Percentiles rank a stretch among this genome's conserved stretches.
Evolutionary conservation across 2,888 invertebrate species (phyloP).

Genomic region (Athalia circularis): DNA sequence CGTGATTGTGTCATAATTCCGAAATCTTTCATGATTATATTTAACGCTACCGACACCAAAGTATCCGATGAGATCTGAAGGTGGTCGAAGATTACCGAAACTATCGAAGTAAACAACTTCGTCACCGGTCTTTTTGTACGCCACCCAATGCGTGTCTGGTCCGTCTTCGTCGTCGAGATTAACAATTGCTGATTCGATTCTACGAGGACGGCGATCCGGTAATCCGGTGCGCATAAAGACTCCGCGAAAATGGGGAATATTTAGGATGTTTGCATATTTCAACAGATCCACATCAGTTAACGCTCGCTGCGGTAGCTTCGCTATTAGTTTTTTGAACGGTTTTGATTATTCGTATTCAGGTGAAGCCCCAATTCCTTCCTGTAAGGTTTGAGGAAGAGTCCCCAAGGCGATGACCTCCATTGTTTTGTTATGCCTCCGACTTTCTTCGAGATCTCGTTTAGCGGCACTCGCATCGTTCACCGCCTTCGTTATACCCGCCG

Average conservation of each 20-base stretch:
- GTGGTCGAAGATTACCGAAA: slow-evolving; percentile 45
- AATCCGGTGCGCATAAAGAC: slow-evolving; percentile 63
- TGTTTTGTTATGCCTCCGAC: slow-evolving; percentile 62
- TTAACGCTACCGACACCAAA: slow-evolving; percentile 7
- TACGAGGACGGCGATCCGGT: slow-evolving; percentile 48
- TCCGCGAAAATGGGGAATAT: slow-evolving; percentile 2
- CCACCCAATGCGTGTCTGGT: slow-evolving; percentile 48
- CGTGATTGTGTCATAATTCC: not conserved
- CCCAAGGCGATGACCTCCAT: slow-evolving; percentile 68
- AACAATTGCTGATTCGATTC: not conserved
- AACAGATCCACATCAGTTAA: slow-evolving; percentile 38
- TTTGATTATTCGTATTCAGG: slow-evolving; percentile 42
- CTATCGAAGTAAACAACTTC: slow-evolving; percentile 48
- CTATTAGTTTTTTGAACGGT: slow-evolving; percentile 43
- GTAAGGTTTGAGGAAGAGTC: slow-evolving; percentile 57
- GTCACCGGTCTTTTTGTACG: slow-evolving; percentile 45
- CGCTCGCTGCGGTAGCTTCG: slow-evolving; percentile 17
- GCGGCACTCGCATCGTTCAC: slow-evolving; percentile 64
- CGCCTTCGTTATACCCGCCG: slow-evolving; percentile 64
- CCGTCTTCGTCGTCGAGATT: not conserved
- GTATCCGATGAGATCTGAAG: not conserved
- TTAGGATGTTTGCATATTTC: not conserved
- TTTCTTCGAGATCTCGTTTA: slow-evolving; percentile 61
- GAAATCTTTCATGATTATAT: slow-evolving; percentile 21
- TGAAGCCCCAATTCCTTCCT: slow-evolving; percentile 52